Conservation (phyloP, 1,140 invertebrate genomes). For the Eriosoma lanigerum region DNA sequence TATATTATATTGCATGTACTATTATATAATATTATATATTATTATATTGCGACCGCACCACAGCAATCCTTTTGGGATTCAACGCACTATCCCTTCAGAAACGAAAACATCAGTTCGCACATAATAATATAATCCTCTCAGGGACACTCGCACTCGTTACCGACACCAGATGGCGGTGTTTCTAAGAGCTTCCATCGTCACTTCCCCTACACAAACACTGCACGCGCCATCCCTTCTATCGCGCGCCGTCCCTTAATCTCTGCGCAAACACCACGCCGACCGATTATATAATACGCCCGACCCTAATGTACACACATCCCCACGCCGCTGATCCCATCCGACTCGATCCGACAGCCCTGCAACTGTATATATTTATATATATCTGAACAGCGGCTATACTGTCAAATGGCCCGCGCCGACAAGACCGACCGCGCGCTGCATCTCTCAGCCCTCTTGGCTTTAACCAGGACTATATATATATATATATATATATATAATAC, state of each 20-base stretch:
- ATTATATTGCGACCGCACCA: not conserved
- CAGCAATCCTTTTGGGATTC: conserved; percentile 32
- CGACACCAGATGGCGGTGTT: conserved; percentile 47
- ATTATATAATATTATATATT: no score
- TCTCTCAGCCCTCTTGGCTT: no score
- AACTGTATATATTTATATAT: no score
- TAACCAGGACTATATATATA: no score
- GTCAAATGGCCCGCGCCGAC: not conserved
- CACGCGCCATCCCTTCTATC: conserved; percentile 1
- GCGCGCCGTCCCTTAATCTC: conserved; percentile 27
- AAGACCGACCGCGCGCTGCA: not conserved
- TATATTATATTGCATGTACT: no score
- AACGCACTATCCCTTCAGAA: conserved; percentile 24
- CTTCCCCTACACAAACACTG: conserved; percentile 29
- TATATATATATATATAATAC: no score
- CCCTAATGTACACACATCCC: conserved; percentile 27
- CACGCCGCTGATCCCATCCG: no score
- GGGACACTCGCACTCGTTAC: conserved; percentile 19
- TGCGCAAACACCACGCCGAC: conserved; percentile 34
- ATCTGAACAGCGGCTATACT: no score
- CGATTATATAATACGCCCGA: conserved; percentile 19
- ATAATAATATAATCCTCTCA: conserved; percentile 35
- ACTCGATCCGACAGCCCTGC: no score
- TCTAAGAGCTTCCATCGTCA: conserved; percentile 39
- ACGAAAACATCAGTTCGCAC: conserved; percentile 21